Base-by-base conservation (phyloP, 2,797 vertebrate genomes). In the Phrynocephalus forsythii region DNA sequence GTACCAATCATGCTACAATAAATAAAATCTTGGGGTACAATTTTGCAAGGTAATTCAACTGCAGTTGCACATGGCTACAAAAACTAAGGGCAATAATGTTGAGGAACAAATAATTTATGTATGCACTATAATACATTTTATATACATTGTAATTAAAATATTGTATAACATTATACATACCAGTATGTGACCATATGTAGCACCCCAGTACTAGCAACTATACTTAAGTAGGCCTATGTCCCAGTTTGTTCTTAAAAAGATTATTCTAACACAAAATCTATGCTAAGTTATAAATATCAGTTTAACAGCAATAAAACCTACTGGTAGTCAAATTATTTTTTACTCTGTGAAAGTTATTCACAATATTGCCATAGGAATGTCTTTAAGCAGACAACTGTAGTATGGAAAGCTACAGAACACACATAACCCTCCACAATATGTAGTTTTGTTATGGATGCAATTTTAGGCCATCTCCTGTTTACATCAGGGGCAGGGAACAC, bases 201-300 rank as follows among this genome's bases (percentile, higher is more conserved):
- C 26, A 7, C 20, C 66, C 22, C 15, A 79, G 48, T 71, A 71
- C n/a, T 60, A 30, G 9, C 50, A 88, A 71, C 67, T 84, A 66
- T 28, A 0, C 9, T 5, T 87, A 24, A 26, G 15, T 81, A 52
- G 38, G 22, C 68, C 83, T 48, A 44, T 84, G 11, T 76, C 9
- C 79, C 1, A 76, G 6, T 66, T 5, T 52, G 13, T 48, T 79
- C 9, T 73, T 73, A 75, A 33, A 63, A 80, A 73, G 38, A 6
- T 16, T 68, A 69, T 88, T 75, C 80, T 87, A 22, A 15, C 67
- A 68, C 1, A 86, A 38, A 86, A 91, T 84, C 10, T 81, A 68
- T 79, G 48, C 28, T 18, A 71, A 69, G 50, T 56, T 48, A 11
- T n/a, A 86, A 13, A 85, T 1, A 6, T n/a, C 71, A 44, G 84